Percentiles rank a stretch among this genome's conserved stretches.
Conservation (phyloP, 2,113 vertebrate species). For the Nothobranchius furzeri region DNA sequence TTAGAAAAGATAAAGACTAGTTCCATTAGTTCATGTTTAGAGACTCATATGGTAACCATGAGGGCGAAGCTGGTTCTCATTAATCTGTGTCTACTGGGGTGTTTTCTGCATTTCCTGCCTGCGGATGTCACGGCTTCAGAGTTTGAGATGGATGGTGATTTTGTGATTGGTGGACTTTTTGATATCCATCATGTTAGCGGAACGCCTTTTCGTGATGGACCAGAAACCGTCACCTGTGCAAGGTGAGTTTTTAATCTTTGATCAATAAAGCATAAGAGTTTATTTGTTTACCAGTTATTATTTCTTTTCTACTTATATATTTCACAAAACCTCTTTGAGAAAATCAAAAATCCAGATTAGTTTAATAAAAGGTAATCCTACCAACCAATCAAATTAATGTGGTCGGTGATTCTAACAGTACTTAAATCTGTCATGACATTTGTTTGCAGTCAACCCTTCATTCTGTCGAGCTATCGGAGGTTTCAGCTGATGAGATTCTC, state of each 20-base stretch:
- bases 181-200: conserved; percentile 43
- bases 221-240: conserved; percentile 60
- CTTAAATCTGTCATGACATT: neutral
- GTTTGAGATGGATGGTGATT: conserved; percentile 70
- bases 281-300: too few species aligned
- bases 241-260: conserved; percentile 53
- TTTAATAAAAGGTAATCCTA: too few species aligned
- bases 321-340: too few species aligned
- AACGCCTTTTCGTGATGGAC: neutral
- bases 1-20: neutral
- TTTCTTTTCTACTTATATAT: too few species aligned
- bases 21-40: neutral
- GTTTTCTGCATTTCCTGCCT: conserved; percentile 2
- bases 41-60: neutral
- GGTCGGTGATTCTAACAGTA: too few species aligned
- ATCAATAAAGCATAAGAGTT: neutral
- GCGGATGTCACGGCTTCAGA: conserved; percentile 37
- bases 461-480: conserved; percentile 70
- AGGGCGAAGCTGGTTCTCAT: conserved; percentile 18
- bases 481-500: conserved; percentile 83
- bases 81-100: conserved; percentile 31
- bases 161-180: conserved; percentile 72
- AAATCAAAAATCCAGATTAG: too few species aligned
- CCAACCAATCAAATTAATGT: too few species aligned
- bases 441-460: conserved; percentile 56